Percentiles rank a stretch among this genome's conserved stretches.
Conservation (phyloP, 37 sponge, comb jelly and placozoan species). For the Halichondria panicea region DNA sequence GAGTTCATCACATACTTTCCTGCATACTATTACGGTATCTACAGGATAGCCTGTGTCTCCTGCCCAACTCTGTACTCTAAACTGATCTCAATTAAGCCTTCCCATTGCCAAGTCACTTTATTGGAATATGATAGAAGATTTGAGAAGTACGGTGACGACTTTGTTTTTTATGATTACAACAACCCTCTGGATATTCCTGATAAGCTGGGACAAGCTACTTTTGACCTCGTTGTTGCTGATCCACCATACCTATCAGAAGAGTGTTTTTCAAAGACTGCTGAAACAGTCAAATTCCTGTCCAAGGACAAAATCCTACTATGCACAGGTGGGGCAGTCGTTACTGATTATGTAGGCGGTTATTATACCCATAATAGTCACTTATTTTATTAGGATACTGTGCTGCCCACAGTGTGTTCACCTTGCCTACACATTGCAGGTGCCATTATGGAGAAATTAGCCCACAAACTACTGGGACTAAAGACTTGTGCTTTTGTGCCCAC, state of each 20-base stretch:
- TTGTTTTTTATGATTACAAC: conserved; percentile 78
- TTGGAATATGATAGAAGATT: conserved; percentile 78
- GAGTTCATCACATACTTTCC: too few relatives aligned
- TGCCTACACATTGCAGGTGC: conserved; percentile 36
- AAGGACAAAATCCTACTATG: conserved; percentile 59
- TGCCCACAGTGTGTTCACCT: neutral
- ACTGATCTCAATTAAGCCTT: conserved; percentile 39
- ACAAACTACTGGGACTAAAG: conserved; percentile 47
- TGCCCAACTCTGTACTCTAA: conserved; percentile 74
- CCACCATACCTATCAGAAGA: conserved; percentile 83
- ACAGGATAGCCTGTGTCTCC: conserved; percentile 76
- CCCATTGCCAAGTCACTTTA: conserved; percentile 24
- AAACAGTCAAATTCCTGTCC: conserved; percentile 59
- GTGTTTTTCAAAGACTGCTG: conserved; percentile 58
- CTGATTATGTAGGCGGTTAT: neutral
- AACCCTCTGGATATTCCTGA: conserved; percentile 61
- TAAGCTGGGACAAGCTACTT: conserved; percentile 6
- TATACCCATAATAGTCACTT: neutral
- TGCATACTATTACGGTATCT: neutral
- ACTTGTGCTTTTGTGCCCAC: conserved; percentile 49
- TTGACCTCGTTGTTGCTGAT: conserved; percentile 79
- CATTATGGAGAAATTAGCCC: conserved; percentile 63
- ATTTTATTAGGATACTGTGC: neutral
- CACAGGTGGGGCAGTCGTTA: conserved; percentile 17
- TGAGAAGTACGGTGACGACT: conserved; percentile 44